A percentile compares a stretch with the other conserved stretches of the same genome.
Evolutionary conservation across 2,888 invertebrate species (phyloP).

Genomic region (Dasypogon diadema): DNA sequence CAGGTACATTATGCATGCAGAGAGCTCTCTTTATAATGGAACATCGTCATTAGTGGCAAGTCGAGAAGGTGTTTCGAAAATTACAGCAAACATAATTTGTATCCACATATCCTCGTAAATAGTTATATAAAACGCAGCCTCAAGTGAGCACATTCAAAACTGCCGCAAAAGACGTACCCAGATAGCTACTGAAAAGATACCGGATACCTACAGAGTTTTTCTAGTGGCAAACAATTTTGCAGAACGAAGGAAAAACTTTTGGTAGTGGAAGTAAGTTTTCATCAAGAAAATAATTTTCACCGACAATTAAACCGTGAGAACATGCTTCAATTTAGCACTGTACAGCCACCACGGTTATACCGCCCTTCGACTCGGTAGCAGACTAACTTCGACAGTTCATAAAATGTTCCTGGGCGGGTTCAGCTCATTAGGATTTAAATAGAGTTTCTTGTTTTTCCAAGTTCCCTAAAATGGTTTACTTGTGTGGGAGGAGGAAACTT

Average conservation of each 20-base stretch:
- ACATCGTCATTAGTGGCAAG: background rate
- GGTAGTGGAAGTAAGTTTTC: conserved; percentile 27
- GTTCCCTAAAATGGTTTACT: conserved; percentile 1
- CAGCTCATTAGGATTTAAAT: conserved; percentile 45
- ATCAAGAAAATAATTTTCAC: conserved; percentile 45
- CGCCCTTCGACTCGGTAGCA: background rate
- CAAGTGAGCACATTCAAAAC: background rate
- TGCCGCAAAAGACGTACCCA: background rate
- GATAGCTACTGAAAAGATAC: background rate
- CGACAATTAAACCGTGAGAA: conserved; percentile 32
- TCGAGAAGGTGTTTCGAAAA: background rate
- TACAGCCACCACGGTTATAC: background rate
- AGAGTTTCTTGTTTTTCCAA: conserved; percentile 32
- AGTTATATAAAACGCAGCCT: background rate
- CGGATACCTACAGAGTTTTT: background rate
- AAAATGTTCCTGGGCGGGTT: conserved; percentile 28
- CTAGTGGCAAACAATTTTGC: background rate
- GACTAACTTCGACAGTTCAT: conserved; percentile 43
- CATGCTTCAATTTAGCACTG: conserved; percentile 25
- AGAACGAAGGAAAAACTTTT: background rate
- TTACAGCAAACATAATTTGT: background rate
- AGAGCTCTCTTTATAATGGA: background rate
- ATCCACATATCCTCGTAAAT: background rate
- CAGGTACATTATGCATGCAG: conserved; percentile 1
- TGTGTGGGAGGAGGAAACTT: background rate